Base-by-base conservation (phyloP, 2,888 invertebrate species). In the Eupsilia transversa region DNA sequence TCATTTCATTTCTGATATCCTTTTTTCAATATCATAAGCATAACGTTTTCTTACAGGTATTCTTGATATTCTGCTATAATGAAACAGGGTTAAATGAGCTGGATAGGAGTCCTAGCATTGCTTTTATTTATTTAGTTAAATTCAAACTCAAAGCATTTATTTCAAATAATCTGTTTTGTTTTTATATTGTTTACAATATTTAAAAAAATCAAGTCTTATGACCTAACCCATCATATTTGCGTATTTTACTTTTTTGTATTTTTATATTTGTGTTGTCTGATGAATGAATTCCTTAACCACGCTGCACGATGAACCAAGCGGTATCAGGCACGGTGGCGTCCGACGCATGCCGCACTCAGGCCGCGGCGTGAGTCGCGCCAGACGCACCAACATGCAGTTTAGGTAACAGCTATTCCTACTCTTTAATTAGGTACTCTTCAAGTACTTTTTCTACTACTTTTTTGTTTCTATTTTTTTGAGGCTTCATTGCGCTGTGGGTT, bases 301-400 rank as follows among this genome's bases (percentile, higher is more conserved):
- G 3, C 1, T 88, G 93, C 95, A 98, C 97, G 99, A 99, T 96
- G 99, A 99, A 94, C 99, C 99, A 80, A 97, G 98, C 90, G 97
- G 98, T 88, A 98, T 97, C 91, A 96, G 98, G 88, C 97, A 97
- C 94, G 97, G 97, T 79, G 98, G 97, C 80, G 97, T 98, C 79
- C 97, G 98, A 84, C 97, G 99, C 92, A 98, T 98, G 95, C 98
- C 98, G 82, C 98, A 98, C 92, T 97, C 97, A 56, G 97, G 97
- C 80, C 97, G 98, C 91, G 98, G 98, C 84, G 97, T 98, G 83
- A 97, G 97, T 78, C 97, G 99, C 90, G 97, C 98, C 72, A 97
- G 99, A 81, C 97, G 99, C 91, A 98, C 98, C 89, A 99, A 99
- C 95, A 99, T 99, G 99, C 99, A 99, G 97, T 99, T 99, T 92